phyloP scores from a whole-genome alignment of 2,113 vertebrate species.

The Paralichthys olivaceus region DNA sequence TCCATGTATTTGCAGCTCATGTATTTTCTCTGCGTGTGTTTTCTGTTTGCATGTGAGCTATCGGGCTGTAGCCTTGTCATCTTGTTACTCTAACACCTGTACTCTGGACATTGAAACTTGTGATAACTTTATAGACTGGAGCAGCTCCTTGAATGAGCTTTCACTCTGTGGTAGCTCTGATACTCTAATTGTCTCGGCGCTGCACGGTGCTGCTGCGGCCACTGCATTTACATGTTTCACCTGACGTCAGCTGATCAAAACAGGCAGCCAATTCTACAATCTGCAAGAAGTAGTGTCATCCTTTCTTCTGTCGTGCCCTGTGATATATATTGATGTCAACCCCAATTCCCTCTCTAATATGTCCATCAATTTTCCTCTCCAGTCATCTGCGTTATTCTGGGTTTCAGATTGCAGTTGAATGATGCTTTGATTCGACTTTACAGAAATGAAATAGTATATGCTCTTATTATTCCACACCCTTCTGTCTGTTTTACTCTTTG shows the following conservation, averaged over 20 bases:
- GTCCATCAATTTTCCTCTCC: slow-evolving; percentile 11
- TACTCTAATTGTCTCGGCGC: neutral
- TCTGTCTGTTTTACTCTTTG: neutral
- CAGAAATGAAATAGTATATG: neutral
- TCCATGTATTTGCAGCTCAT: too few relatives aligned
- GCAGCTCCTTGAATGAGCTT: neutral
- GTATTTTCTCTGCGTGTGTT: too few relatives aligned
- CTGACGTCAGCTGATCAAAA: slow-evolving; percentile 13
- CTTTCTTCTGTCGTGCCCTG: neutral
- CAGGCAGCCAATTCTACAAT: neutral
- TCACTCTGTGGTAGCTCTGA: slow-evolving; percentile 7
- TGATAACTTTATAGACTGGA: neutral
- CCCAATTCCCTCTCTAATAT: slow-evolving; percentile 1
- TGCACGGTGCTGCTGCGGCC: neutral
- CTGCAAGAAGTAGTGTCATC: neutral
- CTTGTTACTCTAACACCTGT: neutral
- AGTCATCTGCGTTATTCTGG: neutral
- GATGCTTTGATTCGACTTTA: slow-evolving; percentile 8
- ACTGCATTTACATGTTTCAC: neutral
- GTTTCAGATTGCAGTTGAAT: slow-evolving; percentile 5
- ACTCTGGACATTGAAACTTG: neutral
- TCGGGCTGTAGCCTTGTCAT: neutral
- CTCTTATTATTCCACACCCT: slow-evolving; percentile 5
- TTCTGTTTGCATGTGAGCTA: too few relatives aligned
- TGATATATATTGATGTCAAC: neutral